Evolutionary conservation across 2,113 vertebrate species (phyloP), one percentile per base, ranked within the genome.

Genomic region (Butorides virescens): DNA sequence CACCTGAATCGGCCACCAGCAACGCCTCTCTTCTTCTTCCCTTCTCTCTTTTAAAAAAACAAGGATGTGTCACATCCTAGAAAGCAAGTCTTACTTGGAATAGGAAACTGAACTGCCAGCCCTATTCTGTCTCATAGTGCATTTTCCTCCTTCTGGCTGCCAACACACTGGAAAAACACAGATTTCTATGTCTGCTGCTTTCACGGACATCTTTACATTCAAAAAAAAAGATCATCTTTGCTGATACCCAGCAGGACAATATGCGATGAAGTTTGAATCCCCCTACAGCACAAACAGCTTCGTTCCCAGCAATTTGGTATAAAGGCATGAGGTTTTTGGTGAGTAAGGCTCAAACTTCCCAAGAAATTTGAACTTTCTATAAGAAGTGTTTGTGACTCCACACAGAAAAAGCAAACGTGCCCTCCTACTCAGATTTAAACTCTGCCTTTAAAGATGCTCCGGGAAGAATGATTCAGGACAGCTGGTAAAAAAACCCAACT

Each of bases 381-480:
- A 85, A 87, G 77, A 83, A 76, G 10, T 17, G 20, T 56, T 93
- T 89, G 50, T 76, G 68, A 59, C 39, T 83, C 44, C 74, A 7
- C 42, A 25, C 0, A 97, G 74, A 78, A 74, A 85, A 86, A 86
- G 52, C 67, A 86, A 90, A 94, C 5, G 4, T 23, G 49, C 68
- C 55, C 71, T 59, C 71, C 72, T 91, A 80, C 92, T 95, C 63
- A 72, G 79, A 93, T 95, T 97, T 92, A 73, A 81, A 18, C 52
- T 91, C 86, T 92, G 74, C 61, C 74, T 94, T 78, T 36, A 76
- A 72, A 93, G 85, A 52, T 55, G 71, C 39, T 89, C 30, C 67
- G 36, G 80, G 42, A 95, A 94, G 55, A 90, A 74, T 15, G 53
- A 94, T 92, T 90, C 13, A 74, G 73, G 95, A 93, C 81, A 97